These are phyloP conservation scores for Theretra japonica DNA, from an alignment of 2,888 invertebrate genomes.

Conservation along the genomic window DNA sequence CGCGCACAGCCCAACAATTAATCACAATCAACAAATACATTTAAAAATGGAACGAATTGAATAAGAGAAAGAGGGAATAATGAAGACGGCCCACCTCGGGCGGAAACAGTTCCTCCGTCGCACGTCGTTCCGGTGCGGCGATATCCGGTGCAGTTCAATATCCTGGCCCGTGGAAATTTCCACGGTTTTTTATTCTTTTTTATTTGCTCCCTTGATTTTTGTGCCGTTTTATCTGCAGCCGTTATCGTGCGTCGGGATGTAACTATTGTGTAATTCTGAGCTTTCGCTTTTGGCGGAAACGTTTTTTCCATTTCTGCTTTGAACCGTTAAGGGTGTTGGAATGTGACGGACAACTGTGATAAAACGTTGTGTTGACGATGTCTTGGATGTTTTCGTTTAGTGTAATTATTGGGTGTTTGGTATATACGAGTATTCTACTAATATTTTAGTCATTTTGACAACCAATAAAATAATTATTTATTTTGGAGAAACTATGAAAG, in stretches of 20 bases:
- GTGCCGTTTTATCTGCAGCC: conserved; percentile 36
- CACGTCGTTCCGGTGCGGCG: conserved; percentile 79
- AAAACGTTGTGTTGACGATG: background rate
- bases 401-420: background rate
- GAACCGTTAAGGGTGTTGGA: background rate
- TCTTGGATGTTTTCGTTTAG: background rate
- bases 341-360: background rate
- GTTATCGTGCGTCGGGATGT: conserved; percentile 38
- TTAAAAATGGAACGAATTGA: conserved; percentile 43
- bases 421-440: too few relatives aligned
- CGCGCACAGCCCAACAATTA: background rate
- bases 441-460: too few relatives aligned
- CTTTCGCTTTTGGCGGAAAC: background rate
- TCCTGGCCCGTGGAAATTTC: conserved; percentile 74
- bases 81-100: conserved; percentile 72
- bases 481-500: too few relatives aligned
- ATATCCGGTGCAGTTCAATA: conserved; percentile 83
- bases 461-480: too few relatives aligned
- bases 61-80: conserved; percentile 68
- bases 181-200: conserved; percentile 73
- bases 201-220: conserved; percentile 68
- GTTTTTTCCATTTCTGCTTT: background rate
- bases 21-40: background rate
- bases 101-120: conserved; percentile 77
- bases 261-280: conserved; percentile 21